Base-by-base conservation (phyloP, 2,797 vertebrate genomes). In the Chromobotia macracanthus region DNA sequence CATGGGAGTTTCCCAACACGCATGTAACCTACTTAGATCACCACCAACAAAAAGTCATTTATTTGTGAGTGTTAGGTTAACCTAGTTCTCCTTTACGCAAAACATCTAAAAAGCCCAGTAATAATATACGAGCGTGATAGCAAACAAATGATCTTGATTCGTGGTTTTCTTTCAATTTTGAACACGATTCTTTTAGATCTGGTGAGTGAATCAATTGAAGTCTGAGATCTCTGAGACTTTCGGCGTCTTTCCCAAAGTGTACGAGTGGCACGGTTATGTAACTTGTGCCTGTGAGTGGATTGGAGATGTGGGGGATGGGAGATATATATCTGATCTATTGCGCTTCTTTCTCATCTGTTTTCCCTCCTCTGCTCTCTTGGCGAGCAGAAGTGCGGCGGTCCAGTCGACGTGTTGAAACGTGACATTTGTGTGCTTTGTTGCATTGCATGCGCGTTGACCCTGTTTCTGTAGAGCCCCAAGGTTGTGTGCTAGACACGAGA, bases 201-300 rank as follows among this genome's bases (percentile, higher is more conserved):
- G 25, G 3, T 18, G 6, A 71, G 55, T 53, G 31, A 19, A 78
- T 55, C 19, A 18, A 31, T 12, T 71, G 3, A 38, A 2, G 18
- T 19, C 31, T 28, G 11, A 25, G 31, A 19, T 61, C 63, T 51
- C 18, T n/a, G n/a, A n/a, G n/a, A n/a, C n/a, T n/a, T n/a, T n/a
- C n/a, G n/a, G n/a, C n/a, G n/a, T n/a, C n/a, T n/a, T n/a, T n/a
- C n/a, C n/a, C n/a, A n/a, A 77, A 15, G 50, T 80, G 68, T 64
- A 63, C 65, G 87, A 91, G 89, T 89, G 86, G 90, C 84, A 88
- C 87, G 83, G 90, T 93, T 93, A 93, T 92, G 91, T 92, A 93
- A 94, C 84, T 73, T 35, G 71, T 69, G 85, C 87, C 88, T 68
- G 84, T 86, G 88, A 80, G 86, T 86, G 86, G 86, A 83, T 83